Evolutionary conservation across 2,888 invertebrate species (phyloP).

Genomic region (Pegoplata infirma): DNA sequence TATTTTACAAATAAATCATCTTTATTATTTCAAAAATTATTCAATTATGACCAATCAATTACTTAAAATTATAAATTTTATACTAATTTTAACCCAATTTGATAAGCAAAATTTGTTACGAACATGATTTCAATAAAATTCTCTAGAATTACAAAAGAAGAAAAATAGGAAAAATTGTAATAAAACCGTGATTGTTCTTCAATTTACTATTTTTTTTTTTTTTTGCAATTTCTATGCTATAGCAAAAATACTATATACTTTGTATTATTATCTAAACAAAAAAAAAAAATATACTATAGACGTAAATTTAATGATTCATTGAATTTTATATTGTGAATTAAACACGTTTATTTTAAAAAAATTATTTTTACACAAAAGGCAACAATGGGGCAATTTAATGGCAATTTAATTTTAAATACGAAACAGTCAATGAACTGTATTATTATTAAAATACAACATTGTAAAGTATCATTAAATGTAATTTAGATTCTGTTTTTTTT

Average conservation of each 20-base stretch:
- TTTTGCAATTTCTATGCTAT: neutral
- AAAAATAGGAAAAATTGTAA: too few relatives aligned
- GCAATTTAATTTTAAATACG: neutral
- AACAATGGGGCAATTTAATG: neutral
- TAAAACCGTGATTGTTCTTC: neutral
- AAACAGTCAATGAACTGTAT: neutral
- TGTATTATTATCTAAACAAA: neutral
- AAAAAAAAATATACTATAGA: too few relatives aligned
- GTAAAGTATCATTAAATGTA: neutral
- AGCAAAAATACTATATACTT: neutral
- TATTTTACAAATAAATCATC: too few relatives aligned
- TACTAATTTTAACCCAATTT: neutral
- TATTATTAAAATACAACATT: neutral
- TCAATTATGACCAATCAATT: neutral
- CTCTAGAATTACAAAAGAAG: neutral
- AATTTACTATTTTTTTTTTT: neutral
- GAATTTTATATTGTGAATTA: conserved; percentile 16
- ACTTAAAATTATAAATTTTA: neutral
- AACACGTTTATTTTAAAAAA: conserved; percentile 18
- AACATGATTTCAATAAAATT: neutral
- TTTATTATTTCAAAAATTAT: too few relatives aligned
- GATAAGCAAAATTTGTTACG: neutral
- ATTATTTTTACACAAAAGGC: neutral
- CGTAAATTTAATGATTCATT: conserved; percentile 22
- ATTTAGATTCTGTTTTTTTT: neutral